A percentile compares a stretch with the other conserved stretches of the same genome.
These are phyloP conservation scores for Muraenolepis orangiensis DNA, from an alignment of 2,797 vertebrate genomes.

Conservation along the genomic window DNA sequence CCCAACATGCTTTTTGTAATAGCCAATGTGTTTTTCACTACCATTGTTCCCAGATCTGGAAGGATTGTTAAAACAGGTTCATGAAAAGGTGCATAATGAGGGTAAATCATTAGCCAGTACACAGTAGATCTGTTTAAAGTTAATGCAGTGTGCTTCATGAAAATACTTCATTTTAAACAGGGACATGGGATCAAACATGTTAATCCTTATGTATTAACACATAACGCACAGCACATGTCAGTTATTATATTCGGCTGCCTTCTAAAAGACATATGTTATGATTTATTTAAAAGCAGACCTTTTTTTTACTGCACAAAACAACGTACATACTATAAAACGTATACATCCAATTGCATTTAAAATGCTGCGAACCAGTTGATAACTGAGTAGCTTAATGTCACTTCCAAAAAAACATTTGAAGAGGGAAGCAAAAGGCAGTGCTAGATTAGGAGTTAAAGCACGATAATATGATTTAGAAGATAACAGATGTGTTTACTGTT, in stretches of 20 bases:
- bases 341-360: not conserved
- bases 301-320: slow-evolving; percentile 20
- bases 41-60: slow-evolving; percentile 57
- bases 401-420: slow-evolving; percentile 22
- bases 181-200: slow-evolving; percentile 22
- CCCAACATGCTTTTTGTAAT: slow-evolving; percentile 65
- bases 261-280: not conserved
- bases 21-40: slow-evolving; percentile 51
- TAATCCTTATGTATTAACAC: not conserved
- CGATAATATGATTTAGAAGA: slow-evolving; percentile 13
- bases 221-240: not conserved
- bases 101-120: slow-evolving; percentile 48
- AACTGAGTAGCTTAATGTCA: slow-evolving; percentile 16
- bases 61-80: slow-evolving; percentile 66
- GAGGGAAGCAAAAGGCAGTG: slow-evolving; percentile 29
- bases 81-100: slow-evolving; percentile 64
- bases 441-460: slow-evolving; percentile 2
- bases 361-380: slow-evolving; percentile 13
- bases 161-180: slow-evolving; percentile 29
- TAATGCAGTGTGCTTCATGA: slow-evolving; percentile 37
- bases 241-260: not conserved
- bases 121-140: slow-evolving; percentile 61
- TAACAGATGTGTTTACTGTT: slow-evolving; percentile 46
- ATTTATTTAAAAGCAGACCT: not conserved
- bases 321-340: slow-evolving; percentile 21